Evolutionary conservation across 1,140 invertebrate genomes (phyloP).

Genomic region (Drosophila gunungcola): DNA sequence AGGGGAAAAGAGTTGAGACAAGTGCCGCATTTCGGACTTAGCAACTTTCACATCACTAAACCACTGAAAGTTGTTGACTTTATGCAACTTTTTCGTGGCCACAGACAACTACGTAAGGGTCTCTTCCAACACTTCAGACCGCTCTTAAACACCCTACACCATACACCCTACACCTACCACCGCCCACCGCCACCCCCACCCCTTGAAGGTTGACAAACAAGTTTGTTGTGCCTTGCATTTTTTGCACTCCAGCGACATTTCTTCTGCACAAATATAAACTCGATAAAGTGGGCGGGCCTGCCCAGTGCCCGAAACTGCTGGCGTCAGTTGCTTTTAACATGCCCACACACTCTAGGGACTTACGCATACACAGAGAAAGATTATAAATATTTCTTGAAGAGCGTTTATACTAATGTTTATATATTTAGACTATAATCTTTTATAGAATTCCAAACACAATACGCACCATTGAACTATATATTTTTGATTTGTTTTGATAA

Average conservation of each 20-base stretch:
- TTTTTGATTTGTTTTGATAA: too few relatives aligned
- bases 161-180: not conserved
- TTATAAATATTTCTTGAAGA: too few relatives aligned
- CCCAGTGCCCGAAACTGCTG: conserved; percentile 64
- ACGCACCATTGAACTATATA: too few relatives aligned
- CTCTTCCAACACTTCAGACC: conserved; percentile 35
- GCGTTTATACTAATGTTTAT: too few relatives aligned
- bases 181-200: conserved; percentile 1
- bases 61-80: conserved; percentile 83
- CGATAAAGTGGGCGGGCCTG: conserved; percentile 59
- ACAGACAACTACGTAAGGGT: conserved; percentile 76
- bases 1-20: not conserved
- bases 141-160: conserved; percentile 1
- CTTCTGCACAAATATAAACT: conserved; percentile 73
- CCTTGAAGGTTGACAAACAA: conserved; percentile 66
- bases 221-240: conserved; percentile 80
- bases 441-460: too few relatives aligned
- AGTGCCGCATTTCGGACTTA: conserved; percentile 52
- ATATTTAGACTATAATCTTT: too few relatives aligned
- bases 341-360: conserved; percentile 29
- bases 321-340: conserved; percentile 80
- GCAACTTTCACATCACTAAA: conserved; percentile 81
- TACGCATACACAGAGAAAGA: conserved; percentile 18
- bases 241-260: conserved; percentile 74
- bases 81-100: conserved; percentile 82